These are phyloP conservation scores for Steinernema hermaphroditum DNA, from an alignment of 2,888 invertebrate genomes.

Conservation along the genomic window DNA sequence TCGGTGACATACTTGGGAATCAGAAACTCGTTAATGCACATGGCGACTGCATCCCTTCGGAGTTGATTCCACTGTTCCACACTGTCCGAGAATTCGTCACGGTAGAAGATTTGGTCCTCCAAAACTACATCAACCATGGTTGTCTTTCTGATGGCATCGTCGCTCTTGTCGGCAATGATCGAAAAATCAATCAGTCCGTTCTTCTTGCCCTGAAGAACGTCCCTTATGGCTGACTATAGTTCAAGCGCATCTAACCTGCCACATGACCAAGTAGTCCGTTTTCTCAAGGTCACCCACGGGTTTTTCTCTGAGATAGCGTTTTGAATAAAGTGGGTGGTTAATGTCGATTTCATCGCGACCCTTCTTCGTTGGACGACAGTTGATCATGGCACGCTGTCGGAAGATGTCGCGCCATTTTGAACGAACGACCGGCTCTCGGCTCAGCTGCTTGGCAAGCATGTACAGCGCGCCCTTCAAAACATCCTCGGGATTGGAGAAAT, in stretches of 20 bases:
- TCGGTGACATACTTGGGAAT: constrained; percentile 87
- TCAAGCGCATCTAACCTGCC: background rate
- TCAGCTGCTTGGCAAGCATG: constrained; percentile 90
- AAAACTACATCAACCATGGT: constrained; percentile 33
- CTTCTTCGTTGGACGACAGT: constrained; percentile 81
- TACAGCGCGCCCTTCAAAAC: constrained; percentile 86
- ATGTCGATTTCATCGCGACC: constrained; percentile 94
- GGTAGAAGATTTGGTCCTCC: constrained; percentile 32
- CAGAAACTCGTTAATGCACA: constrained; percentile 83
- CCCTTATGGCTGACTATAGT: background rate
- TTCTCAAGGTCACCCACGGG: constrained; percentile 84
- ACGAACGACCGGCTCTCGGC: constrained; percentile 82
- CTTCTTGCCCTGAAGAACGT: constrained; percentile 39
- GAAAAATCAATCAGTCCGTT: constrained; percentile 45
- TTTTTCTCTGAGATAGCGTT: constrained; percentile 89
- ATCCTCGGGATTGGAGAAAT: constrained; percentile 78
- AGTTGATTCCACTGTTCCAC: constrained; percentile 84
- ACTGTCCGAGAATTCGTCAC: constrained; percentile 53
- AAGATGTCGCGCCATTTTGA: constrained; percentile 47
- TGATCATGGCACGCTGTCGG: constrained; percentile 81
- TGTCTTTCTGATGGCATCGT: constrained; percentile 23
- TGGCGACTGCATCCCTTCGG: constrained; percentile 79
- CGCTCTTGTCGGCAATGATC: constrained; percentile 39
- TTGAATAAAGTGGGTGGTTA: constrained; percentile 75
- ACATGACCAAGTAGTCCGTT: constrained; percentile 78